Evolutionary conservation across 2,888 invertebrate genomes (phyloP).

Genomic region (Tachina grossa): DNA sequence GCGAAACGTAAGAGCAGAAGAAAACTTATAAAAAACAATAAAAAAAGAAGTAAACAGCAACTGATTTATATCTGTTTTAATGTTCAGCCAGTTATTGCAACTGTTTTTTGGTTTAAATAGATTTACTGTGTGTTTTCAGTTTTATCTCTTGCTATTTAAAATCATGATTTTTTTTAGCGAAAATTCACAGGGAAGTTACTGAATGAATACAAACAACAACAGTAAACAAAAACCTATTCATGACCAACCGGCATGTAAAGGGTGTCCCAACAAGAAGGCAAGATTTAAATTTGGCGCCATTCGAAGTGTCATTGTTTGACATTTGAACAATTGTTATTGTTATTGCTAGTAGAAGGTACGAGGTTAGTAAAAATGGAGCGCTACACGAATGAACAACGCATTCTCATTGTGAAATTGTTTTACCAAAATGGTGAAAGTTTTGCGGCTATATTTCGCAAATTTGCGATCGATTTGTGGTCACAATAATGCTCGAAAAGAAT

Average conservation of each 20-base stretch:
- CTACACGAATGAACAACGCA: too few species aligned
- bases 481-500: too few species aligned
- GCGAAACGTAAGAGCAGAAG: not conserved
- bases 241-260: conserved; percentile 52
- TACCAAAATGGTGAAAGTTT: too few species aligned
- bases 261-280: too few species aligned
- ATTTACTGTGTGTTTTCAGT: conserved; percentile 38
- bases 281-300: too few species aligned
- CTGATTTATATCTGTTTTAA: conserved; percentile 61
- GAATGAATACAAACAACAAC: not conserved
- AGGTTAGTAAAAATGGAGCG: too few species aligned
- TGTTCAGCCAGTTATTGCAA: conserved; percentile 59
- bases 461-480: too few species aligned
- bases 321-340: too few species aligned
- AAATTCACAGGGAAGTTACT: conserved; percentile 63
- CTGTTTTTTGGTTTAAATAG: conserved; percentile 40
- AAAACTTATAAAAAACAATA: not conserved
- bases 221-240: conserved; percentile 26
- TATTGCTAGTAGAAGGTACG: too few species aligned
- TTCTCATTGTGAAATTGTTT: too few species aligned
- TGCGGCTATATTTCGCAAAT: too few species aligned
- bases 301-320: too few species aligned
- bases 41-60: conserved; percentile 32
- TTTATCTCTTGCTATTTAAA: conserved; percentile 44
- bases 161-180: conserved; percentile 50